Base-by-base conservation (phyloP, 2,113 vertebrate species). In the Perca flavescens region DNA sequence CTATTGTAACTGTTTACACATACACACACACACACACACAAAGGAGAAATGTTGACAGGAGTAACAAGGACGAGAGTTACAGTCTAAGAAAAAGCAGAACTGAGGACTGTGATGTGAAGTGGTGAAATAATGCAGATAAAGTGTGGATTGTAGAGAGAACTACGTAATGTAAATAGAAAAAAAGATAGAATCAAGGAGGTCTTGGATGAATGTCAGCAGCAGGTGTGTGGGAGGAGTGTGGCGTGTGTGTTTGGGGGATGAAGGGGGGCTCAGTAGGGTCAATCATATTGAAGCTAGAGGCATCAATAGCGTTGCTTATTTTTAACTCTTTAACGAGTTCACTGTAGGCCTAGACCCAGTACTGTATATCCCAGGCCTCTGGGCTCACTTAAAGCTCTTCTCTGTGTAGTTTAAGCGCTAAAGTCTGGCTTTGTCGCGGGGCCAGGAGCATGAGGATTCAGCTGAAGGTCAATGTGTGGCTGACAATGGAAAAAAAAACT, bases 281-380 rank as follows among this genome's bases (percentile, higher is more conserved):
- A 89, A 86, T 91, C 83, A 74, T 57, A 89, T 73, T 62, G 77
- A 91, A 91, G 84, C 80, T 25, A 17, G 85, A 76, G 86, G 89
- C 88, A 84, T 93, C 86, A 84, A 88, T 83, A 92, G 82, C 82
- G 22, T 76, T 47, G 58, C 93, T 94, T 96, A 96, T 95, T 95
- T 96, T 94, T 95, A 95, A 92, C 94, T 89, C 78, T 93, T 90
- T 93, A 94, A 95, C 84, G 91, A 94, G 94, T 91, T 78, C 79
- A 74, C 87, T 93, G 93, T 95, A 94, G 94, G 76, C 63, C 60
- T 87, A 94, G 88, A 88, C 87, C 81, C 25, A 22, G n/a, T 66
- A 43, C 70, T 84, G 79, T 91, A 78, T 13, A 46, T 31, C 49
- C 52, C 17, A 28, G 22, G 64, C 62, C 60, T 60, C 77, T 9